Evolutionary conservation across 2,113 vertebrate species (phyloP), one percentile per base, ranked within the genome.

Genomic region (Raja brachyura): DNA sequence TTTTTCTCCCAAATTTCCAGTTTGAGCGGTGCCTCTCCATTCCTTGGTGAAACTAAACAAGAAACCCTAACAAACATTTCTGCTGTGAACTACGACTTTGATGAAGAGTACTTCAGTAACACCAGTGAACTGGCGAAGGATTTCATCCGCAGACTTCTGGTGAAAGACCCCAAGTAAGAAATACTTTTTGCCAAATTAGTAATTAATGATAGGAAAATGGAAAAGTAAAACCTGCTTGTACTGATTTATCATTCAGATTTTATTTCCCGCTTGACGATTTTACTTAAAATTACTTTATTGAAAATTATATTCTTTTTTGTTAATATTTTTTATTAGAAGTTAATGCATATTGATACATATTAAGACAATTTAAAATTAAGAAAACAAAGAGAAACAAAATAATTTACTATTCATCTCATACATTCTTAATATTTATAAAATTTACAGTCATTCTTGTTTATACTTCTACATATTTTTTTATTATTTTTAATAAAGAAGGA

Each of bases 51-150:
- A 93, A 99, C 98, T 0, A 99, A 99, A 94, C 99, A 99, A 94
- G 99, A 99, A 96, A 99, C 99, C 0, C 95, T 99, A 94, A 99
- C 99, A 93, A 99, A 99, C 96, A 99, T 99, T 94, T 99, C 98
- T 0, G 99, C 96, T 0, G 99, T 99, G 94, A 99, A 99, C 96
- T 99, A 99, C 0, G 99, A 99, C 96, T 99, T 99, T 0, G 99
- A 99, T 0, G 99, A 99, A 94, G 99, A 99, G 77, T 99, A 98
- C 94, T 99, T 99, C 94, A 98, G 98, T 95, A 99, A 96, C 95
- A 99, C 99, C 94, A 99, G 99, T 0, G 98, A 99, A 95, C 96
- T 99, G 93, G 99, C 99, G 77, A 99, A 99, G 95, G 99, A 99
- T 95, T 99, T 99, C 95, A 99, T 99, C 94, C 98, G 98, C 25